phyloP scores from a whole-genome alignment of 2,888 invertebrate species.

The Capitulum mitella region DNA sequence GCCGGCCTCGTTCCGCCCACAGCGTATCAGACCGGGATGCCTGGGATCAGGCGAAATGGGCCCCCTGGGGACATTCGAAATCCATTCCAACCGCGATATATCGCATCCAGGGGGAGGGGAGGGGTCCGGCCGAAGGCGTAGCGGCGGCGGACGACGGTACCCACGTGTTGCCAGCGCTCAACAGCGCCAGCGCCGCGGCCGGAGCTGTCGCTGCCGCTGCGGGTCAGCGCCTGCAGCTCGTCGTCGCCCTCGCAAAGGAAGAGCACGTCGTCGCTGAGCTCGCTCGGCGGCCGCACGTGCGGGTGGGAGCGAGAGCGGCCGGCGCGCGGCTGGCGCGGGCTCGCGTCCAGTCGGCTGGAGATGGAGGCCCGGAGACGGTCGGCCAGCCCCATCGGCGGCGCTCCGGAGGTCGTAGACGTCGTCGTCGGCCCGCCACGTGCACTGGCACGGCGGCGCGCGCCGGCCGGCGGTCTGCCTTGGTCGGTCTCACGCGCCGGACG shows the following conservation, averaged over 20 bases:
- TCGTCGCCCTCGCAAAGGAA: slow-evolving; percentile 3
- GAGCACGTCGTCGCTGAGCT: background rate
- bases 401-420: too few relatives aligned
- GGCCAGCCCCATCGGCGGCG: background rate
- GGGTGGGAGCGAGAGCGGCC: background rate
- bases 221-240: background rate
- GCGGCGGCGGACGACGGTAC: background rate
- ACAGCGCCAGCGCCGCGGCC: background rate
- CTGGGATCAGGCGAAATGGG: too few relatives aligned
- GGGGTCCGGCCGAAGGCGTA: too few relatives aligned
- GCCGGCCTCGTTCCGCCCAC: too few relatives aligned
- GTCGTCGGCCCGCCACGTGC: too few relatives aligned
- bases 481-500: too few relatives aligned
- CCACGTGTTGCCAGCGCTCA: background rate
- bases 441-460: too few relatives aligned
- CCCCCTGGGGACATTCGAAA: too few relatives aligned
- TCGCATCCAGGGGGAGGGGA: too few relatives aligned
- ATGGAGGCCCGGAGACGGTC: background rate
- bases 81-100: too few relatives aligned
- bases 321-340: background rate
- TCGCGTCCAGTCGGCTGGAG: background rate
- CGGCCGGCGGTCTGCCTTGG: too few relatives aligned
- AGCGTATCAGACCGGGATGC: too few relatives aligned
- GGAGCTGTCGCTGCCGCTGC: background rate
- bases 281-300: background rate